Base-by-base conservation (phyloP, 2,113 vertebrate species). In the Callionymus lyra region DNA sequence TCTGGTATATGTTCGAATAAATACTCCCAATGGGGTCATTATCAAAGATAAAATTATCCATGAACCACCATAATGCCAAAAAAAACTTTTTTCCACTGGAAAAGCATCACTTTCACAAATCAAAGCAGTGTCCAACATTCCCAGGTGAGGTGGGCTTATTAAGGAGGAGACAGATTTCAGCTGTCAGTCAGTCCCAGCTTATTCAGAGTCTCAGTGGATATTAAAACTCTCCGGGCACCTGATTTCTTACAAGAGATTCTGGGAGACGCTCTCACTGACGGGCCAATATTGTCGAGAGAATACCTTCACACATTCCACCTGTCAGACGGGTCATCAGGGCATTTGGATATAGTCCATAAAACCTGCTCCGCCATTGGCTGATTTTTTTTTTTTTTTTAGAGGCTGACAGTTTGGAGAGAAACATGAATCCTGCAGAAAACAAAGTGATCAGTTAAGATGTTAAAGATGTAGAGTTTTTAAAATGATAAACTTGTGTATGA, bases 191-290 rank as follows among this genome's bases (percentile, higher is more conserved):
- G 21, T 40, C 53, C 15, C 54, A 47, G 31, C 47, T 31, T 66
- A 50, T 51, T 55, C 53, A 50, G 34, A 38, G 35, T 59, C 66
- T 70, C 59, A 42, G 52, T 69, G 73, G 73, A 76, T 66, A 67
- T 63, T 72, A 63, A 74, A 53, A 59, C 58, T 66, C 58, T 74
- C 47, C 40, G 64, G 44, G 48, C 63, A 64, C 51, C 63, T 65
- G 70, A 70, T 65, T 68, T 65, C 65, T 60, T 65, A 65, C 58
- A 72, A 51, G 53, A 59, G 60, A 47, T 43, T 67, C 56, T 27
- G 16, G 19, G 47, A 62, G 48, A 56, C 36, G 39, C 50, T 16
- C 21, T 2, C 31, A 21, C 57, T 68, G 76, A 71, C 66, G 64
- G 64, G 43, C 59, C 38, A 41, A 62, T 53, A 38, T 38, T 56